Base-by-base conservation (phyloP, 1,140 invertebrate genomes). In the Dinoponera quadriceps region DNA sequence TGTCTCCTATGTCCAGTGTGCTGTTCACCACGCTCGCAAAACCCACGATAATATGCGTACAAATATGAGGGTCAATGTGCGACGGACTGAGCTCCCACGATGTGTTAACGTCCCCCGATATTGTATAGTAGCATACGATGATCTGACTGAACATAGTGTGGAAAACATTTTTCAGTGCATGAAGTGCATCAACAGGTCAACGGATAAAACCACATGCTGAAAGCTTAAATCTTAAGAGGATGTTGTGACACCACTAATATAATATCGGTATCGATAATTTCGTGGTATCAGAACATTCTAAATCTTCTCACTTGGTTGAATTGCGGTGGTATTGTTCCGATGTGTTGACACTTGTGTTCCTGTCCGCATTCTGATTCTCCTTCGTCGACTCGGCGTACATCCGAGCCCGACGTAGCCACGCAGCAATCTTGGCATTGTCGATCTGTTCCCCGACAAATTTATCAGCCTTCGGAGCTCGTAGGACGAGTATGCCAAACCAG, bases 31-130 rank as follows among this genome's bases (percentile, higher is more conserved):
- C 94, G 60, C 91, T 91, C 60, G 96, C 96, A 94, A 97, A 97
- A 49, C 96, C 97, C 62, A 97, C 91, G 92, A 97, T 97, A 68
- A 98, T 96, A 94, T 98, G 97, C 14, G 97, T 97, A 92, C 97
- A 98, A 73, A 98, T 93, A 88, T 95, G 89, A 69, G 96, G 95
- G 89, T 97, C 95, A 74, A 97, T 95, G 88, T 95, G 91, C 44
- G 92, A 88, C 9, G 96, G 95, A 92, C 93, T 85, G 29, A 97
- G 92, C 59, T 94, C 91, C 74, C 91, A 85, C 73, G 87, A 82
- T 59, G 91, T 86, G 81, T 89, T 85, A 74, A 87, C 75, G 83
- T 90, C 44, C 73, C 72, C 81, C 48, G 96, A 95, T 78, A 95
- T 92, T 72, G 95, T 95, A 90, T 97, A 97, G 90, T 97, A 97